These are phyloP conservation scores for Macrophya annulata DNA, from an alignment of 2,888 invertebrate species.

Conservation along the genomic window DNA sequence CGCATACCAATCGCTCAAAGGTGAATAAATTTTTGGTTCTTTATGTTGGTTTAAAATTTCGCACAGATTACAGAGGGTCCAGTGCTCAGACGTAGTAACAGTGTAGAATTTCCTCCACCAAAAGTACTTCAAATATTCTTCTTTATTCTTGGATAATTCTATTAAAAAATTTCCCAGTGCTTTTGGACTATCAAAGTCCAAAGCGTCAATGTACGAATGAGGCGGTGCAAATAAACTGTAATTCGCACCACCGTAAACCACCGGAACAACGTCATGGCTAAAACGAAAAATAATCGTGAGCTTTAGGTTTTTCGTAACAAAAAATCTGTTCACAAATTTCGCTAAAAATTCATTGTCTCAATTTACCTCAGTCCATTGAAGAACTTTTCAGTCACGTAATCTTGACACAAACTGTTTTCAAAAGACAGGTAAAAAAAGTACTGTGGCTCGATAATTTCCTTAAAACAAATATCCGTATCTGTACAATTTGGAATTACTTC, in stretches of 20 bases:
- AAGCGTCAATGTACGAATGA: slow-evolving; percentile 85
- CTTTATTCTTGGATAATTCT: slow-evolving; percentile 80
- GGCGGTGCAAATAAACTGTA: slow-evolving; percentile 83
- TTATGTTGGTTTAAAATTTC: slow-evolving; percentile 77
- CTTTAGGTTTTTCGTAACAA: no score
- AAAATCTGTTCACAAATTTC: background rate
- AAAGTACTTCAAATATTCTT: slow-evolving; percentile 85
- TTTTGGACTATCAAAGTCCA: slow-evolving; percentile 82
- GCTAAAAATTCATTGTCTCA: background rate
- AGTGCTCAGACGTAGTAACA: slow-evolving; percentile 80
- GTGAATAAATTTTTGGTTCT: slow-evolving; percentile 60
- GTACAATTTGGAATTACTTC: slow-evolving; percentile 78
- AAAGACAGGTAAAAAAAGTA: slow-evolving; percentile 88
- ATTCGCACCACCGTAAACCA: slow-evolving; percentile 86
- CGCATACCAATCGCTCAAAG: slow-evolving; percentile 68
- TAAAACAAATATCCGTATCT: slow-evolving; percentile 78
- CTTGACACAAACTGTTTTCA: slow-evolving; percentile 86
- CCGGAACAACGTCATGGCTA: slow-evolving; percentile 82
- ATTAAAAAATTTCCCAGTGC: slow-evolving; percentile 83
- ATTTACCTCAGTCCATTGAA: slow-evolving; percentile 81
- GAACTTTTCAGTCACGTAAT: slow-evolving; percentile 87
- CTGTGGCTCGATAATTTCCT: slow-evolving; percentile 79
- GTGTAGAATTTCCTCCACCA: slow-evolving; percentile 84
- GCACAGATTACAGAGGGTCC: slow-evolving; percentile 83
- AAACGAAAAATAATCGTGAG: background rate